A percentile compares a stretch with the other conserved stretches of the same genome.
Evolutionary conservation across 30 jellyfish, hydroid and myxozoan genomes (phyloP).

Genomic region (Nemopilema nomurai): DNA sequence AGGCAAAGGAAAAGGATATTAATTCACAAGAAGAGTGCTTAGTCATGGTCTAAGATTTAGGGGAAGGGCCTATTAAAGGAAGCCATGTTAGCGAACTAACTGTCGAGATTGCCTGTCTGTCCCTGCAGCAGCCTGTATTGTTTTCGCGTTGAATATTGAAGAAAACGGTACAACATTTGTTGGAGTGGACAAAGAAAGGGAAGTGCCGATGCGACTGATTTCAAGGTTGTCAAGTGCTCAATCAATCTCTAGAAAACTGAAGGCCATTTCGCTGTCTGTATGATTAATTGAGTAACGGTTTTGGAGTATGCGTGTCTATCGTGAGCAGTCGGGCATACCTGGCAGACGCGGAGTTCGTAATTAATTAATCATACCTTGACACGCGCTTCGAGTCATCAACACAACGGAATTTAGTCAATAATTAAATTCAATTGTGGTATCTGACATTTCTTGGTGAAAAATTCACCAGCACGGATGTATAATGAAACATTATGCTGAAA

Average conservation of each 20-base stretch:
- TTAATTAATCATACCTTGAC: background rate
- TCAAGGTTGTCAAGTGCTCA: background rate
- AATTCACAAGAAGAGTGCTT: background rate
- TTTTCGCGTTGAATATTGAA: background rate
- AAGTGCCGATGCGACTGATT: background rate
- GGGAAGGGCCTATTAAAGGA: background rate
- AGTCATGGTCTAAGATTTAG: background rate
- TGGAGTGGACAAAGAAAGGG: background rate
- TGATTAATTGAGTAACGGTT: background rate
- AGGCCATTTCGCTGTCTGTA: background rate
- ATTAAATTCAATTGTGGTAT: background rate
- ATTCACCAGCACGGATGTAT: background rate
- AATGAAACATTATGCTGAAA: background rate
- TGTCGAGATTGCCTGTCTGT: background rate
- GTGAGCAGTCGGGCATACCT: too few relatives aligned
- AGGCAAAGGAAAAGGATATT: background rate
- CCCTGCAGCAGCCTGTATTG: background rate
- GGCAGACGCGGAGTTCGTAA: background rate
- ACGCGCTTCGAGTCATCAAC: background rate
- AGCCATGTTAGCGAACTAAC: background rate
- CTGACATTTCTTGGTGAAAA: background rate
- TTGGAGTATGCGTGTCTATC: background rate
- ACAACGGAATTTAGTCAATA: background rate
- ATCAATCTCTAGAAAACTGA: background rate
- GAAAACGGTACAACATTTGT: background rate